phyloP scores from a whole-genome alignment of 1,140 invertebrate genomes.

The Bicyclus anynana region DNA sequence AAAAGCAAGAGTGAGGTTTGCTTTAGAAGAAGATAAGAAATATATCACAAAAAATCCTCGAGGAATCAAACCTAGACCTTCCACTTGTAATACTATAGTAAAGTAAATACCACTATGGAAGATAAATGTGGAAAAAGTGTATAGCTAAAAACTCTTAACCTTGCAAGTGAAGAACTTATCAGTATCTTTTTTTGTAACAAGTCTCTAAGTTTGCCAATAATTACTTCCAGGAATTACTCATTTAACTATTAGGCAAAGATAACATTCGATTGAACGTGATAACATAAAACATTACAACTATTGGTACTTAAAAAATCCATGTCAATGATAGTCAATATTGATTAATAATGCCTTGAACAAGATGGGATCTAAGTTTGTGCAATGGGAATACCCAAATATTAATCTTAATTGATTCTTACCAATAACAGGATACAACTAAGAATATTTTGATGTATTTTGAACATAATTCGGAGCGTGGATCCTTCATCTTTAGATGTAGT shows the following conservation, averaged over 20 bases:
- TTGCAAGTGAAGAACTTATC: background rate
- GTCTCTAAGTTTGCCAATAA: background rate
- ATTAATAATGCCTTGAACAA: too few relatives aligned
- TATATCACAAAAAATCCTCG: too few relatives aligned
- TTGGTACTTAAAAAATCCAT: too few relatives aligned
- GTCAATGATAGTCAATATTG: too few relatives aligned
- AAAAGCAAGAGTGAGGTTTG: too few relatives aligned
- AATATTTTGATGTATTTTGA: slow-evolving; percentile 67
- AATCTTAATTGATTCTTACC: slow-evolving; percentile 40
- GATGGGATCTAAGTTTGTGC: too few relatives aligned
- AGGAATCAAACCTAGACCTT: too few relatives aligned
- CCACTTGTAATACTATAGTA: too few relatives aligned
- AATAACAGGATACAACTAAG: slow-evolving; percentile 63
- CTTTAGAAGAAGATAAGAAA: too few relatives aligned
- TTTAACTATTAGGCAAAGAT: background rate
- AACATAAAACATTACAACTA: background rate
- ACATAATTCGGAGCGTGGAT: slow-evolving; percentile 52
- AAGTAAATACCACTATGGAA: too few relatives aligned
- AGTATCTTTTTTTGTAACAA: background rate
- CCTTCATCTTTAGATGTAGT: slow-evolving; percentile 44
- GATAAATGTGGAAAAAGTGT: too few relatives aligned
- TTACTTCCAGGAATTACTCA: background rate
- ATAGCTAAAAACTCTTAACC: background rate
- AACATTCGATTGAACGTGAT: background rate
- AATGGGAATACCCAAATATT: background rate